Evolutionary conservation across 2,113 vertebrate genomes (phyloP).

Genomic region (Miniopterus natalensis): DNA sequence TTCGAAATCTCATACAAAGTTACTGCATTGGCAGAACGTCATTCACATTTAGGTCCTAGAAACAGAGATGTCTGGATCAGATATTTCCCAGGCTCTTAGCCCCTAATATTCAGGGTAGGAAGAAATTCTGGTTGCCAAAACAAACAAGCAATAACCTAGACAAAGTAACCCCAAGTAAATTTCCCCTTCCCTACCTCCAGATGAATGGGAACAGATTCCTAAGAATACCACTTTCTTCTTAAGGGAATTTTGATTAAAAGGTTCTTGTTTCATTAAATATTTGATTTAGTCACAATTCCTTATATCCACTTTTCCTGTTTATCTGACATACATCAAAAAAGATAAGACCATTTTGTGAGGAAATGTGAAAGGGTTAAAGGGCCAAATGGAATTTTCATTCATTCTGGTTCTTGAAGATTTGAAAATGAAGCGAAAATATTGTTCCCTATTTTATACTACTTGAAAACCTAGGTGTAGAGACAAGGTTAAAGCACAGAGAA

Average conservation of each 20-base stretch:
- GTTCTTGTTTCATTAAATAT: background rate
- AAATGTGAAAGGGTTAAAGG: slow-evolving; percentile 47
- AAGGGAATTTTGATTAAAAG: background rate
- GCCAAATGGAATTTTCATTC: slow-evolving; percentile 33
- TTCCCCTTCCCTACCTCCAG: background rate
- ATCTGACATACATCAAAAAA: background rate
- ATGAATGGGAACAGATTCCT: background rate
- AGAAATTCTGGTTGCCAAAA: background rate
- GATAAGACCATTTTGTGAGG: background rate
- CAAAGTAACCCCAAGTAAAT: background rate
- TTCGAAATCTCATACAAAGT: background rate
- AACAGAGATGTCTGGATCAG: background rate
- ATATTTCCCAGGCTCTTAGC: background rate
- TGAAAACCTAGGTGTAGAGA: background rate
- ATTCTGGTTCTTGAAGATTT: slow-evolving; percentile 59
- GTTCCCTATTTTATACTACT: background rate
- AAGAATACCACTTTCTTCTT: background rate
- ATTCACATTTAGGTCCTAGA: background rate
- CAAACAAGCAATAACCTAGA: background rate
- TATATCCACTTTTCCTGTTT: background rate
- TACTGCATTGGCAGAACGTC: background rate
- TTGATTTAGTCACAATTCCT: background rate
- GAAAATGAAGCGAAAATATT: slow-evolving; percentile 3
- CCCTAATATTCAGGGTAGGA: background rate
- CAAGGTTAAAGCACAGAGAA: slow-evolving; percentile 9